phyloP scores from a whole-genome alignment of 30 jellyfish, hydroid and myxozoan genomes.

The Aurelia aurita region DNA sequence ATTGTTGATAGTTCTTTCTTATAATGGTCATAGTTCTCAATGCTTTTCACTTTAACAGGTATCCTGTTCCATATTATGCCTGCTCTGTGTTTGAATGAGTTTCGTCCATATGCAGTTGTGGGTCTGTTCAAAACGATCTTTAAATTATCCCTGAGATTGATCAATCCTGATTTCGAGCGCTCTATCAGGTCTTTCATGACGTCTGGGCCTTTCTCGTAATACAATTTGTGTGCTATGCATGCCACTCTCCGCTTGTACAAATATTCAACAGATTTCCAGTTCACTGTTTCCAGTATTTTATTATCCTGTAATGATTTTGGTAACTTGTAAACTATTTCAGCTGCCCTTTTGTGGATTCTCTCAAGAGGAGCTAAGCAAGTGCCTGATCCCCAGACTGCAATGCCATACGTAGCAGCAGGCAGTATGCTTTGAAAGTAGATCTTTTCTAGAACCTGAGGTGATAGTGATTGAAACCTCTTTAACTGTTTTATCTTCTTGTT shows the following conservation, averaged over 20 bases:
- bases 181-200: slow-evolving; percentile 3
- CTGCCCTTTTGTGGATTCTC: slow-evolving; percentile 23
- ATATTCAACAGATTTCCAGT: slow-evolving; percentile 34
- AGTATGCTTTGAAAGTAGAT: slow-evolving; percentile 44
- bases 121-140: slow-evolving; percentile 18
- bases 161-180: not conserved
- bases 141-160: not conserved
- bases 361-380: slow-evolving; percentile 13
- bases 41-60: slow-evolving; percentile 52
- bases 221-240: slow-evolving; percentile 30
- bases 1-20: slow-evolving; percentile 38
- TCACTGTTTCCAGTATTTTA: slow-evolving; percentile 47
- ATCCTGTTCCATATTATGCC: slow-evolving; percentile 16
- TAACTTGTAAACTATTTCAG: slow-evolving; percentile 6
- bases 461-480: slow-evolving; percentile 31
- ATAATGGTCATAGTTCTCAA: slow-evolving; percentile 26
- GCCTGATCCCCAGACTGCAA: slow-evolving; percentile 53
- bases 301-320: slow-evolving; percentile 11
- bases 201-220: slow-evolving; percentile 28
- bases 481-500: slow-evolving; percentile 34
- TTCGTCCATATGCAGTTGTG: slow-evolving; percentile 20
- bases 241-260: slow-evolving; percentile 28
- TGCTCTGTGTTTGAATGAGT: slow-evolving; percentile 29
- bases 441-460: slow-evolving; percentile 48
- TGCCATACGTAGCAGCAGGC: slow-evolving; percentile 44